These are phyloP conservation scores for Mustela lutreola DNA, from an alignment of 2,113 vertebrate species.

Conservation along the genomic window DNA sequence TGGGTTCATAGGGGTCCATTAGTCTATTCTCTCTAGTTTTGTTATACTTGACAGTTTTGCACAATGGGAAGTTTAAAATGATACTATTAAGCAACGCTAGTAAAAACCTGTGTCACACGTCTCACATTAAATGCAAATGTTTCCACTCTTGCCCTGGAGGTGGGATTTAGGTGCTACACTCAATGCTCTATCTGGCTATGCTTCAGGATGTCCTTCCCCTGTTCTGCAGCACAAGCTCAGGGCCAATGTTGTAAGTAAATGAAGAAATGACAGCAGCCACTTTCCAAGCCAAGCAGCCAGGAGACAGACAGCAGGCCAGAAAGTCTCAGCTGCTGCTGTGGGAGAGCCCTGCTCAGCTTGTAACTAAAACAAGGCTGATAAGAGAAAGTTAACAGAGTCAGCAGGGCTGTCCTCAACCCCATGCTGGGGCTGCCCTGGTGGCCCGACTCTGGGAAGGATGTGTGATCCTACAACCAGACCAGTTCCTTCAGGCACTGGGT, in stretches of 20 bases:
- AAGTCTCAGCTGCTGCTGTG: neutral
- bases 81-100: neutral
- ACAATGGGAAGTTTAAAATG: neutral
- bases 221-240: neutral
- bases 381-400: neutral
- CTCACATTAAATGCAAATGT: neutral
- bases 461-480: neutral
- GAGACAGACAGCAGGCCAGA: conserved; percentile 27
- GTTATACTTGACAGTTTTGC: neutral
- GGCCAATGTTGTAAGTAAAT: neutral
- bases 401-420: neutral
- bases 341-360: neutral
- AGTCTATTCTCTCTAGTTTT: neutral
- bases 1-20: accelerated
- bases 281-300: conserved; percentile 6
- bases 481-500: neutral
- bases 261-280: neutral
- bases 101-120: neutral
- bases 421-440: neutral
- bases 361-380: neutral
- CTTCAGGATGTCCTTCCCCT: neutral
- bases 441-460: neutral
- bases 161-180: neutral
- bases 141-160: neutral
- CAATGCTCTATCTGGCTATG: neutral